Conservation (phyloP, 2,113 vertebrate genomes). For the Progne subis region DNA sequence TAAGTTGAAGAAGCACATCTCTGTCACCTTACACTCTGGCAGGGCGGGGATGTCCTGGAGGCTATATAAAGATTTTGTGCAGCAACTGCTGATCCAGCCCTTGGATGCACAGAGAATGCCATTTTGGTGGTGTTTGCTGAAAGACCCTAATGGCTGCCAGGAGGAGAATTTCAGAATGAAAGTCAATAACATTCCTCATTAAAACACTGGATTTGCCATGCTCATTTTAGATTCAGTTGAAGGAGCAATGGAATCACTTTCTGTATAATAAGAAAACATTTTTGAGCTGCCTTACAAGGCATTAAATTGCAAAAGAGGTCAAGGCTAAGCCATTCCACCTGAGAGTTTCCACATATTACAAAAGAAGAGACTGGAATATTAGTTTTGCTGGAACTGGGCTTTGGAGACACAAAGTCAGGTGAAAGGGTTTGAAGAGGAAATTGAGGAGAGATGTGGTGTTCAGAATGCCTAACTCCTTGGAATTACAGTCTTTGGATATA, state of each 20-base stretch:
- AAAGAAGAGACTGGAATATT: background rate
- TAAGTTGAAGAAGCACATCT: background rate
- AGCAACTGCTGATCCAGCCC: background rate
- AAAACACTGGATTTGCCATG: background rate
- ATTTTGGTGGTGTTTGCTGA: background rate
- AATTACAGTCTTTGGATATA: background rate
- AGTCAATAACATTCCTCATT: background rate
- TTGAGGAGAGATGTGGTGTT: background rate
- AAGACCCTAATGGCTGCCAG: background rate
- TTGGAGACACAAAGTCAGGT: background rate
- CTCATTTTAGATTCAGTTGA: background rate
- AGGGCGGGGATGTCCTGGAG: background rate
- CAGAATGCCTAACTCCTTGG: background rate
- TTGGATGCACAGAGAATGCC: background rate
- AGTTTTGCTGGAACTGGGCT: background rate
- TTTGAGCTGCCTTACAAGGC: background rate
- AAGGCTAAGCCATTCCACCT: background rate
- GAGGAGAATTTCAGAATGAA: background rate
- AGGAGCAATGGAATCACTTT: background rate
- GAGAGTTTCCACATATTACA: background rate
- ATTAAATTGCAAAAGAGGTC: conserved; percentile 9
- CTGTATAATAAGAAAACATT: background rate
- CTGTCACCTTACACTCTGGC: background rate
- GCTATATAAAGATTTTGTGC: background rate
- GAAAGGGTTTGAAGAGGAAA: background rate